Conservation (phyloP, 2,797 vertebrate genomes). For the Mormyrops boulengeri region DNA sequence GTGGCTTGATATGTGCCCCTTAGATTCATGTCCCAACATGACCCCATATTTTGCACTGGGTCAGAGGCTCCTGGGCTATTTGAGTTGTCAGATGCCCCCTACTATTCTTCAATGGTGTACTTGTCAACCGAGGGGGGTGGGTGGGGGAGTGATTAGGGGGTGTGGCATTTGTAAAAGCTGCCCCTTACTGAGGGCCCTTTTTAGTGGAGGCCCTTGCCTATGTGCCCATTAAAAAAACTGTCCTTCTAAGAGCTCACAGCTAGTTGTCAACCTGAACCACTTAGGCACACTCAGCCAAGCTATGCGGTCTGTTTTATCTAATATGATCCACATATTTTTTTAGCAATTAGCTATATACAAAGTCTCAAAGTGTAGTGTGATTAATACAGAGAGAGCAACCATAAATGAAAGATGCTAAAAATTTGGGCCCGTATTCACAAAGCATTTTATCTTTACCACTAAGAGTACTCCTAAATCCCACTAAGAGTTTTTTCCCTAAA, state of each 20-base stretch:
- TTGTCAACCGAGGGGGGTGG: not conserved
- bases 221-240: not conserved
- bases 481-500: too few species aligned
- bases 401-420: constrained; percentile 22
- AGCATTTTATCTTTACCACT: too few species aligned
- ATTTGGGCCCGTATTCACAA: not conserved
- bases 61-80: not conserved
- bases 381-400: not conserved
- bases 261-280: not conserved
- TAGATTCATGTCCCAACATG: not conserved
- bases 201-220: not conserved
- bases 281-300: not conserved
- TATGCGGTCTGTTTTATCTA: not conserved
- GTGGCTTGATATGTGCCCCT: not conserved
- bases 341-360: not conserved
- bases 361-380: not conserved
- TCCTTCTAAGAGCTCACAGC: not conserved
- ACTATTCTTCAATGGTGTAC: not conserved
- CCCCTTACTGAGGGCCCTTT: not conserved
- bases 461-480: too few species aligned
- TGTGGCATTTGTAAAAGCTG: not conserved
- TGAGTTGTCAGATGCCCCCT: not conserved
- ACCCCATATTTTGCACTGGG: not conserved
- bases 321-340: not conserved
- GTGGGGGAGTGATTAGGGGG: not conserved